phyloP scores from a whole-genome alignment of 2,888 invertebrate genomes.

The Stenodera caucasica region DNA sequence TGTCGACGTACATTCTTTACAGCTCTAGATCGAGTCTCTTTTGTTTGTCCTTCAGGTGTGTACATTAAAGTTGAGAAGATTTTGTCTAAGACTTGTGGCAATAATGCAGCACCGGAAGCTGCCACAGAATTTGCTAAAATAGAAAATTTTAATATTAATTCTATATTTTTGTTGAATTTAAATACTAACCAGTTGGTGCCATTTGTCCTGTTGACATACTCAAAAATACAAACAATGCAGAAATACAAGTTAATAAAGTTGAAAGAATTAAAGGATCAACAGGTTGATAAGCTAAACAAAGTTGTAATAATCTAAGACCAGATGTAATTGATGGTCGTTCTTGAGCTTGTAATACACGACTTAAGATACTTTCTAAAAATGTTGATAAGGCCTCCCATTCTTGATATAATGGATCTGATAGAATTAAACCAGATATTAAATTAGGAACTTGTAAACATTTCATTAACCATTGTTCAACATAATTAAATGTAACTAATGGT shows the following conservation, averaged over 20 bases:
- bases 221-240: constrained; percentile 87
- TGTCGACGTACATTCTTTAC: constrained; percentile 86
- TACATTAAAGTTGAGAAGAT: constrained; percentile 84
- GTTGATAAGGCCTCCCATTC: constrained; percentile 84
- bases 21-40: constrained; percentile 68
- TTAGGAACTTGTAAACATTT: constrained; percentile 65
- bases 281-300: constrained; percentile 75
- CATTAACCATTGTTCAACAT: constrained; percentile 81
- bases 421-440: constrained; percentile 50
- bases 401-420: constrained; percentile 69
- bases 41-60: constrained; percentile 65
- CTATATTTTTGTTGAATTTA: neutral
- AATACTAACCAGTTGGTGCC: constrained; percentile 53
- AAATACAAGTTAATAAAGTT: constrained; percentile 85
- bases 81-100: constrained; percentile 83
- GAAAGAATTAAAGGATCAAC: constrained; percentile 81
- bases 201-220: constrained; percentile 84
- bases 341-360: constrained; percentile 71
- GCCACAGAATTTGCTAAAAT: constrained; percentile 59
- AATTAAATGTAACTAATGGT: constrained; percentile 80
- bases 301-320: constrained; percentile 76
- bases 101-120: constrained; percentile 66
- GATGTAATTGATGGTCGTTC: constrained; percentile 75
- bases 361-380: constrained; percentile 81
- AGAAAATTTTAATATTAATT: neutral